Conservation (phyloP, 2,113 vertebrate genomes). For the Malaclemys terrapin region DNA sequence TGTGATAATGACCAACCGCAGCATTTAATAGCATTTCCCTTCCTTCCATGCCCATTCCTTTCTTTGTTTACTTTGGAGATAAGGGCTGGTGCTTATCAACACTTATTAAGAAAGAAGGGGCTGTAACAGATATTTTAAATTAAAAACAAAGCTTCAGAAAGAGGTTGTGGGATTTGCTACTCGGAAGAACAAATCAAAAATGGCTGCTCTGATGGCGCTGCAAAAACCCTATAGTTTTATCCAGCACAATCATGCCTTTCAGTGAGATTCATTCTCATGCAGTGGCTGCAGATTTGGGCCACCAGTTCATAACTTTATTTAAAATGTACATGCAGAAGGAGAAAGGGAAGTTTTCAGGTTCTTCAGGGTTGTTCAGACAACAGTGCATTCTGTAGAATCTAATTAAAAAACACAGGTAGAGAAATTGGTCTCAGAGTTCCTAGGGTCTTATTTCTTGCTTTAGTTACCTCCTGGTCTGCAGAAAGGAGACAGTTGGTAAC, state of each 20-base stretch:
- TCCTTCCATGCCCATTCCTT: not conserved
- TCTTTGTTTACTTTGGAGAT: not conserved
- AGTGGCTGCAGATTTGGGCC: not conserved
- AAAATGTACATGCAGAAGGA: not conserved
- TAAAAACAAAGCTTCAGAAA: not conserved
- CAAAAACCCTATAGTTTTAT: not conserved
- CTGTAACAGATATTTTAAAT: not conserved
- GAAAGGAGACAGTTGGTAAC: not conserved
- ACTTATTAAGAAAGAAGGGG: not conserved
- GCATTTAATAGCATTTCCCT: not conserved
- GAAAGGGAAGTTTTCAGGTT: not conserved
- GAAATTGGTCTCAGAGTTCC: slow-evolving; percentile 24
- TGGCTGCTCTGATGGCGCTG: not conserved
- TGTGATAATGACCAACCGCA: rapidly evolving
- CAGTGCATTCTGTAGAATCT: not conserved
- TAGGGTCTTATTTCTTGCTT: not conserved
- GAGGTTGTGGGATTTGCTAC: not conserved
- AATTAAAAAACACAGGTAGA: not conserved
- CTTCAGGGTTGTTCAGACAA: not conserved
- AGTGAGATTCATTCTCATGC: not conserved
- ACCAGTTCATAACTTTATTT: not conserved
- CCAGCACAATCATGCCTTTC: not conserved
- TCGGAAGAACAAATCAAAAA: not conserved
- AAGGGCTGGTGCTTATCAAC: not conserved
- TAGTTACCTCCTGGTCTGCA: slow-evolving; percentile 2